Evolutionary conservation across 2,888 invertebrate genomes (phyloP).

Genomic region (Hypena proboscidalis): DNA sequence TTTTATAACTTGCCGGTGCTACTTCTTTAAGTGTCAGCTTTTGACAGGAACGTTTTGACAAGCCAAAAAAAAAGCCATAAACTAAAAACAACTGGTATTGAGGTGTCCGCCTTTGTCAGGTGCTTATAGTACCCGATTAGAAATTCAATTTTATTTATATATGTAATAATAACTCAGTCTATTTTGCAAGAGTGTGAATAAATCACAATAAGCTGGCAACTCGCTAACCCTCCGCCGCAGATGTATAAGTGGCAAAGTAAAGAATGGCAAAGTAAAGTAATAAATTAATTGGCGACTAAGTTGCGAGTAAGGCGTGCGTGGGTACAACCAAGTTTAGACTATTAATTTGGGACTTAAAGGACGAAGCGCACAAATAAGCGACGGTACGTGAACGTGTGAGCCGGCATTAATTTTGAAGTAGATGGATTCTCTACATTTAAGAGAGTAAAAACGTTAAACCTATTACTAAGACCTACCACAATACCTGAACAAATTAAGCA

Average conservation of each 20-base stretch:
- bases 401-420: constrained; percentile 45
- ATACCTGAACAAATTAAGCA: too few species aligned
- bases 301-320: constrained; percentile 65
- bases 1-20: too few species aligned
- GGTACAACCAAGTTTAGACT: constrained; percentile 80
- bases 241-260: constrained; percentile 76
- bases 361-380: constrained; percentile 70
- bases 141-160: neutral
- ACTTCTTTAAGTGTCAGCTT: too few species aligned
- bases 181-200: constrained; percentile 39
- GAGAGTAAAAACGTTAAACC: too few species aligned
- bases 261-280: constrained; percentile 82
- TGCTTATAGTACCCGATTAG: too few species aligned
- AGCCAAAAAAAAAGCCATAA: too few species aligned
- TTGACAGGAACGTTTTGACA: too few species aligned
- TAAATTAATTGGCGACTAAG: constrained; percentile 83
- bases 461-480: too few species aligned
- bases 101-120: too few species aligned
- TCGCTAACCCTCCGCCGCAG: constrained; percentile 48
- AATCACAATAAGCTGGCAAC: constrained; percentile 55
- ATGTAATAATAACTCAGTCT: constrained; percentile 8
- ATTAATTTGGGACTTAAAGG: constrained; percentile 81
- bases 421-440: too few species aligned
- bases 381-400: constrained; percentile 53
- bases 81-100: too few species aligned